Conservation (phyloP, 2,113 vertebrate species). For the Centropristis striata region DNA sequence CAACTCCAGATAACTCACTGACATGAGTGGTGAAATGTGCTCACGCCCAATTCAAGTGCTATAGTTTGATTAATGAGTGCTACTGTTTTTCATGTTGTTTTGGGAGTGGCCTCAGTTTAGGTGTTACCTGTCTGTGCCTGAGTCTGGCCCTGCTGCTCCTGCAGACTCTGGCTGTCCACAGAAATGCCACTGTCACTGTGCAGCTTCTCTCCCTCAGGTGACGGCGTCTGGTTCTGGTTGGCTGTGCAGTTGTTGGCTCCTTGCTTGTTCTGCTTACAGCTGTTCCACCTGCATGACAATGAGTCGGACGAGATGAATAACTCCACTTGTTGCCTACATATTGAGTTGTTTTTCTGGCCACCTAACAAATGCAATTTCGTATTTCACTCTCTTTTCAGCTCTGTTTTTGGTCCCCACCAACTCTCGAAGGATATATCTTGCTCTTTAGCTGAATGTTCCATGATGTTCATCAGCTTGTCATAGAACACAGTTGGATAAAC, state of each 20-base stretch:
- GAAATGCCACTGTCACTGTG: slow-evolving; percentile 98
- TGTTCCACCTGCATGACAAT: slow-evolving; percentile 91
- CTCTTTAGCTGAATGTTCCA: background rate
- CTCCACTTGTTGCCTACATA: too few relatives aligned
- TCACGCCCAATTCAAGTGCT: background rate
- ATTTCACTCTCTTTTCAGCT: background rate
- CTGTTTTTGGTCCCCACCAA: background rate
- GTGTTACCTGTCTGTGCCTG: slow-evolving; percentile 85
- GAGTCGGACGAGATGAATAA: background rate
- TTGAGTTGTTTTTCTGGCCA: background rate
- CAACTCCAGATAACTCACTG: background rate
- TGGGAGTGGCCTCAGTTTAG: slow-evolving; percentile 3
- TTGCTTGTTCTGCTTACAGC: slow-evolving; percentile 97
- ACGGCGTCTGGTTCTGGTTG: slow-evolving; percentile 94
- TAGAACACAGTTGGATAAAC: slow-evolving; percentile 4
- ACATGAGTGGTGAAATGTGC: background rate
- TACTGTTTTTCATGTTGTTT: background rate
- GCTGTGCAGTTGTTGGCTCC: slow-evolving; percentile 91
- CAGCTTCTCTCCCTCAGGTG: slow-evolving; percentile 96
- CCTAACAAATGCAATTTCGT: background rate
- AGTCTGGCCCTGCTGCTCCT: slow-evolving; percentile 90
- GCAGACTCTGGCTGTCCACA: slow-evolving; percentile 96
- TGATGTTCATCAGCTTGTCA: background rate
- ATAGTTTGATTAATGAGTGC: slow-evolving; percentile 29
- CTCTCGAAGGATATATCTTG: background rate